Conservation (phyloP, 2,797 vertebrate species). For the Alfaro cultratus region DNA sequence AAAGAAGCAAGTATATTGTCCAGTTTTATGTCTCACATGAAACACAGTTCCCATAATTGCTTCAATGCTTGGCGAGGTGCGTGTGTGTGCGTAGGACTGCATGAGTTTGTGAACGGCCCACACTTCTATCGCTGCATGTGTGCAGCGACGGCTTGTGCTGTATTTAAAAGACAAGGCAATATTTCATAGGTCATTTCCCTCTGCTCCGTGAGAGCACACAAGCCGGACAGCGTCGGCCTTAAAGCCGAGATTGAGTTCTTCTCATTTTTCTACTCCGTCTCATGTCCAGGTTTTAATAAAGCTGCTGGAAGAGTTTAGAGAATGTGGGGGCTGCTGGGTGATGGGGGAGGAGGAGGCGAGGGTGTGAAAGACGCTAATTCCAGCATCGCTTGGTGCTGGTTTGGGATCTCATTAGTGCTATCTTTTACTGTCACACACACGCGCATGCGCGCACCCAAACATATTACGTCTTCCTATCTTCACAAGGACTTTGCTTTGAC, state of each 20-base stretch:
- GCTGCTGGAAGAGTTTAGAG: constrained; percentile 54
- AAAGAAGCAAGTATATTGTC: constrained; percentile 29
- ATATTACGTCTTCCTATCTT: background rate
- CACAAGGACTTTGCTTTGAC: background rate
- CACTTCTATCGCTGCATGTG: constrained; percentile 42
- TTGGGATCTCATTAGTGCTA: constrained; percentile 80
- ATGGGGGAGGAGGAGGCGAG: constrained; percentile 16
- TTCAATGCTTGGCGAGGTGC: constrained; percentile 34
- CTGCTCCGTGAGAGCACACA: constrained; percentile 37
- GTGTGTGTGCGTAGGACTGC: constrained; percentile 33
- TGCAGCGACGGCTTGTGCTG: constrained; percentile 46
- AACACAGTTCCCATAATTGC: constrained; percentile 53
- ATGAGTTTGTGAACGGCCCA: constrained; percentile 20
- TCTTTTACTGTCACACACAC: constrained; percentile 73
- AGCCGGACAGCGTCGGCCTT: constrained; percentile 37
- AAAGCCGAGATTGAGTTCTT: constrained; percentile 62
- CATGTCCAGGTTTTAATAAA: constrained; percentile 78
- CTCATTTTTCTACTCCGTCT: constrained; percentile 75
- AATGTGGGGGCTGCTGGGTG: constrained; percentile 53
- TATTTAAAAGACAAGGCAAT: constrained; percentile 57
- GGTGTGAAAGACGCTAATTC: constrained; percentile 65
- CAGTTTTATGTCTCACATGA: constrained; percentile 40
- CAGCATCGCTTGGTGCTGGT: constrained; percentile 60
- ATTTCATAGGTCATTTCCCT: constrained; percentile 67
- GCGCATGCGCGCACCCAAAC: constrained; percentile 5